Evolutionary conservation across 2,113 vertebrate species (phyloP), one percentile per base, ranked within the genome.

Genomic region (Ptilonorhynchus violaceus): DNA sequence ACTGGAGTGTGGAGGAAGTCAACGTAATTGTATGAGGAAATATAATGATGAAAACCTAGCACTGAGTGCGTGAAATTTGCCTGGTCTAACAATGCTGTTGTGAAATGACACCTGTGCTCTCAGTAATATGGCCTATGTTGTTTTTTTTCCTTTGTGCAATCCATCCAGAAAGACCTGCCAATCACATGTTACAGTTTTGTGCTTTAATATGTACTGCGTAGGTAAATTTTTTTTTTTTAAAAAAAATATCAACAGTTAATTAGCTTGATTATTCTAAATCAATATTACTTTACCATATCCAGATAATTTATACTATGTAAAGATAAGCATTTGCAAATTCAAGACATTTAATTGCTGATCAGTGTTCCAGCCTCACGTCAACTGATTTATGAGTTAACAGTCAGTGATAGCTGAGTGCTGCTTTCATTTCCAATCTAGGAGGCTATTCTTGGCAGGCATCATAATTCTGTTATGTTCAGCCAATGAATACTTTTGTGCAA

Each of bases 371-470:
- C 50, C 50, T 85, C 8, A 11, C 7, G 37, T 58, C 31, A 83
- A 46, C 8, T 73, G 86, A 86, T 77, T 89, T 85, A 85, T 2
- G 30, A 94, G 53, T 77, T 89, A 87, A 46, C 27, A 56, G 23
- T 31, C 58, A 58, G 67, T 75, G 81, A 77, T 37, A 83, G 33
- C 42, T 67, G 74, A 89, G 60, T 11, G 20, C 17, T 93, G 75
- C 67, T 67, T 90, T 86, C 56, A 37, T 85, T 93, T 93, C 83
- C 77, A 81, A 60, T 83, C 78, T 73, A 35, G 56, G 39, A 92
- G 63, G 69, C 85, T 94, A 44, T 85, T 53, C 55, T 97, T 96
- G 93, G 90, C 90, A 92, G 73, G 18, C 33, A 67, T 44, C 41
- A 46, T 10, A 37, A 30, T 33, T 82, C 78, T 91, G 14, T 92